Percentiles rank a stretch among this genome's conserved stretches.
These are phyloP conservation scores for Chelonoidis abingdonii DNA, from an alignment of 2,113 vertebrate genomes.

Conservation along the genomic window DNA sequence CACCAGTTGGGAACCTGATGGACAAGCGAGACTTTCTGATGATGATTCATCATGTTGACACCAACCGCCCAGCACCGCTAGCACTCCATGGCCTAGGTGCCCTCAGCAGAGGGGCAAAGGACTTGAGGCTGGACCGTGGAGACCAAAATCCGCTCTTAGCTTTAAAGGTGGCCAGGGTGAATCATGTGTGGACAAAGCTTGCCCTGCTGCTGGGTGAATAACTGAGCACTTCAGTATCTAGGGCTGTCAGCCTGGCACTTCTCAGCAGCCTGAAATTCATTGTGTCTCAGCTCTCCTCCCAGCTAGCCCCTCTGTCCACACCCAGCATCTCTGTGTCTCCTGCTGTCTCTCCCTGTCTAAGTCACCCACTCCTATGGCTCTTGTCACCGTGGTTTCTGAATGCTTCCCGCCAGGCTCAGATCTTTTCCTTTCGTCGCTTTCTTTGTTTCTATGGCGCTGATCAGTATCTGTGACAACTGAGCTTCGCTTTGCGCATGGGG, in stretches of 20 bases:
- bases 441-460: background rate
- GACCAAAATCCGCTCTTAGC: background rate
- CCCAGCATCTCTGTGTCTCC: background rate
- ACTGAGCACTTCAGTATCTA: no score
- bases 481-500: background rate
- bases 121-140: background rate
- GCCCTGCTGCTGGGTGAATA: background rate
- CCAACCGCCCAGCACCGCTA: background rate
- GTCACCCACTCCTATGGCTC: background rate
- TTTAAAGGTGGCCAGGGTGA: background rate
- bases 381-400: background rate
- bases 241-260: background rate
- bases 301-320: background rate
- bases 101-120: background rate
- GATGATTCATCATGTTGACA: background rate
- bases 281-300: background rate
- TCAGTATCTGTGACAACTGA: background rate
- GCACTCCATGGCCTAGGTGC: no score
- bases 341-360: background rate
- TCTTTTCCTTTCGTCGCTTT: background rate
- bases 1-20: no score
- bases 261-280: background rate
- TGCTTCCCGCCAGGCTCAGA: background rate
- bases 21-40: background rate
- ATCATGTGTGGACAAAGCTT: background rate